Evolutionary conservation across 2,888 invertebrate species (phyloP).

Genomic region (Drosophila conformis): DNA sequence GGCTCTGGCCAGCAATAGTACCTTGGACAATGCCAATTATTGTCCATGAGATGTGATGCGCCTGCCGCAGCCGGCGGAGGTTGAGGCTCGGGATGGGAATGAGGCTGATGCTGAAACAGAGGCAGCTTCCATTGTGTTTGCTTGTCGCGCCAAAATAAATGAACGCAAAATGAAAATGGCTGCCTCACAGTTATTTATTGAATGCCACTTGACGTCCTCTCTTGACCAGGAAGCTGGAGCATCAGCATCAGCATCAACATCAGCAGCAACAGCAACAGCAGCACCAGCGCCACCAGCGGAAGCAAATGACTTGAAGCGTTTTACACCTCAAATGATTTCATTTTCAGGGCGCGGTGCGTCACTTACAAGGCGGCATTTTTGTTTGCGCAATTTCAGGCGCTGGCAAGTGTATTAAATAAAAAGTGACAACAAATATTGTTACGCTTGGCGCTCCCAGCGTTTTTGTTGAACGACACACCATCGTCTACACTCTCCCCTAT

Average conservation of each 20-base stretch:
- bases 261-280: constrained; percentile 4
- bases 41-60: constrained; percentile 20
- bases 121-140: constrained; percentile 31
- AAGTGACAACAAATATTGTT: constrained; percentile 79
- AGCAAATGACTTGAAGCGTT: constrained; percentile 70
- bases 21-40: constrained; percentile 55
- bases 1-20: neutral
- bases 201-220: constrained; percentile 35
- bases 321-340: constrained; percentile 77
- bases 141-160: constrained; percentile 47
- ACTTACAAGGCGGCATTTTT: constrained; percentile 36
- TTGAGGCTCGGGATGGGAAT: neutral
- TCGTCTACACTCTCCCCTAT: neutral
- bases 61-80: neutral
- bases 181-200: constrained; percentile 52
- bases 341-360: constrained; percentile 44
- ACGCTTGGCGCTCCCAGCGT: constrained; percentile 46
- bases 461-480: constrained; percentile 18
- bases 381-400: constrained; percentile 60
- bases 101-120: neutral
- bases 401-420: constrained; percentile 72
- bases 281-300: neutral
- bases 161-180: constrained; percentile 50
- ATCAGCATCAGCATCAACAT: neutral
- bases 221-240: constrained; percentile 13